Conservation (phyloP, 2,797 vertebrate genomes). For the Cirrhinus mrigala region DNA sequence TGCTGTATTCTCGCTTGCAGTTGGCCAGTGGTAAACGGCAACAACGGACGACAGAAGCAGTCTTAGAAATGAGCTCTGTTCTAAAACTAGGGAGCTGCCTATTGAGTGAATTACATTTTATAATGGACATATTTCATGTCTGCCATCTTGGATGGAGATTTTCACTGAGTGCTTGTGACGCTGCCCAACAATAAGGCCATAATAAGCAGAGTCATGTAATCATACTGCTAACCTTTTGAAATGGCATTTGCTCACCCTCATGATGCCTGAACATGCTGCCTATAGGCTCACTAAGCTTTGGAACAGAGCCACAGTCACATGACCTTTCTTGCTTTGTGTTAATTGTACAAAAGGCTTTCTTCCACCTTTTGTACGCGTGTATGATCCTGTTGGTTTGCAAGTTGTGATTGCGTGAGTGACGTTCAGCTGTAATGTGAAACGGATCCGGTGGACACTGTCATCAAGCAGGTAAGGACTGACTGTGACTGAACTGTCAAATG, state of each 20-base stretch:
- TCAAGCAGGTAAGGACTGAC: background rate
- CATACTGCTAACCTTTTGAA: background rate
- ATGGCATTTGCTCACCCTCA: background rate
- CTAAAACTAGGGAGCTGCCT: background rate
- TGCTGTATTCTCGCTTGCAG: background rate
- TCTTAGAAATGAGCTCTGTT: constrained; percentile 1
- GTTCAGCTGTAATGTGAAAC: background rate
- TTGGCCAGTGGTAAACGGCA: background rate
- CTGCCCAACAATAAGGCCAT: background rate
- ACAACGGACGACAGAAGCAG: background rate
- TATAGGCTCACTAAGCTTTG: background rate
- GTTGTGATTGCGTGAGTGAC: background rate
- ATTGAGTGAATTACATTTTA: background rate
- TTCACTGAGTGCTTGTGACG: background rate
- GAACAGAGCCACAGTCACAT: background rate
- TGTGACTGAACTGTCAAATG: background rate
- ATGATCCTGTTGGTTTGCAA: background rate
- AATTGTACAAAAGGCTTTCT: background rate
- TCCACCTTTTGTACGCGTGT: background rate
- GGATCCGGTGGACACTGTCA: background rate
- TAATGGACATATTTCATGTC: background rate
- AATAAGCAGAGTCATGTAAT: background rate
- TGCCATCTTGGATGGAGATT: background rate
- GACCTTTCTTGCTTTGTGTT: background rate
- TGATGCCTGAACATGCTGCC: background rate